Conservation (phyloP, 2,113 vertebrate species). For the Phyllostomus discolor region DNA sequence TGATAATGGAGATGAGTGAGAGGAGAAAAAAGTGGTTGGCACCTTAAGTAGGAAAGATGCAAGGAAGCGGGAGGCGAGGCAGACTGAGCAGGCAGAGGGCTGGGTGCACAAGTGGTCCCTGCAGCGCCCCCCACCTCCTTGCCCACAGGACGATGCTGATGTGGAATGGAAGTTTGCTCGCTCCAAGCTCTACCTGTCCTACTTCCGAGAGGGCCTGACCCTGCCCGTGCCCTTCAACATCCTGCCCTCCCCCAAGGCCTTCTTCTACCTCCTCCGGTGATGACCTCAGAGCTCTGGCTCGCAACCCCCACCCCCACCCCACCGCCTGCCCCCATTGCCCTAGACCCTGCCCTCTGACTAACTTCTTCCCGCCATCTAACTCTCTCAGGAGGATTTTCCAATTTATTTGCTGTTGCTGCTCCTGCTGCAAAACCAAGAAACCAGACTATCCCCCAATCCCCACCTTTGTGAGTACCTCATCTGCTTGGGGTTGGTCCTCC, state of each 20-base stretch:
- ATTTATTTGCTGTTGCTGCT: constrained; percentile 83
- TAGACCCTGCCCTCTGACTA: neutral
- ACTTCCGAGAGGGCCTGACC: constrained; percentile 90
- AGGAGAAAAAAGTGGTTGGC: neutral
- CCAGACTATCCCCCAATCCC: constrained; percentile 82
- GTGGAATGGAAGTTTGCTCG: constrained; percentile 95
- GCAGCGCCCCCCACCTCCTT: neutral
- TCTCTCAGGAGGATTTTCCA: constrained; percentile 79
- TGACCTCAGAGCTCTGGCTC: neutral
- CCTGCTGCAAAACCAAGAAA: constrained; percentile 69
- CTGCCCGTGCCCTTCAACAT: constrained; percentile 93
- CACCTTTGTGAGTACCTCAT: constrained; percentile 79
- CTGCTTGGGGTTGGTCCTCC: neutral
- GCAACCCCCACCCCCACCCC: neutral
- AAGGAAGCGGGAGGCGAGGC: neutral
- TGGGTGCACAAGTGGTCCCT: neutral
- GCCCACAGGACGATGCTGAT: constrained; percentile 87
- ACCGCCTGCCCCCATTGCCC: neutral
- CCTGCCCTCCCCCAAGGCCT: constrained; percentile 89
- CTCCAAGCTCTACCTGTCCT: constrained; percentile 92
- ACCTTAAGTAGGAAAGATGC: neutral
- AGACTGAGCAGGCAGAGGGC: neutral
- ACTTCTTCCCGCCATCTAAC: neutral
- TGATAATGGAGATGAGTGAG: neutral
- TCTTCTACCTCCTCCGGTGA: constrained; percentile 87